Evolutionary conservation across 2,797 vertebrate genomes (phyloP).

Genomic region (Tokudaia tokunoshimensis): DNA sequence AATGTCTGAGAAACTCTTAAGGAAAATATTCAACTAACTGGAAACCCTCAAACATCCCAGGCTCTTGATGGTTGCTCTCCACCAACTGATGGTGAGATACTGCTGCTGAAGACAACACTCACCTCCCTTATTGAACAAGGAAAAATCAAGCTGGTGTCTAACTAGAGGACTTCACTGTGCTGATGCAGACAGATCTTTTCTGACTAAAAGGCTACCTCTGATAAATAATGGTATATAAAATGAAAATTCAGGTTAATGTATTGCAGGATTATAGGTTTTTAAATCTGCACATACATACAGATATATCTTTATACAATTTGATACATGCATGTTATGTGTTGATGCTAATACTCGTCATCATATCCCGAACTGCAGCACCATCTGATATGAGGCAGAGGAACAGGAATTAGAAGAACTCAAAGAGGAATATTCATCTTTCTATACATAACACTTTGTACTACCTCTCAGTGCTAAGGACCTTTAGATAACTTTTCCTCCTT

Average conservation of each 20-base stretch:
- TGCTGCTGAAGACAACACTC: neutral
- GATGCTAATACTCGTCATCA: neutral
- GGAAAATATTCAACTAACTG: neutral
- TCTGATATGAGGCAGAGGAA: neutral
- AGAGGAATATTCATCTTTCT: neutral
- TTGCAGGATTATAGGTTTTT: neutral
- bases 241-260: slow-evolving; percentile 45
- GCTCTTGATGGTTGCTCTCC: neutral
- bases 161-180: neutral
- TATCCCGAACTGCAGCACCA: neutral
- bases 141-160: neutral
- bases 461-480: slow-evolving; percentile 9
- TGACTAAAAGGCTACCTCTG: neutral
- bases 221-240: slow-evolving; percentile 12
- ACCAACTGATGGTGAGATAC: neutral
- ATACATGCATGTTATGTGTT: neutral
- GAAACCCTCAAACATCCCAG: neutral
- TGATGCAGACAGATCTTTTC: neutral
- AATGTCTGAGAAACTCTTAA: neutral
- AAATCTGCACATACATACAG: neutral
- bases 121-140: no score
- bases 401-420: neutral
- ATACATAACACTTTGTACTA: neutral
- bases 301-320: neutral
- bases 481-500: slow-evolving; percentile 16